phyloP scores from a whole-genome alignment of 2,113 vertebrate species.

The Thinocorus orbignyianus region DNA sequence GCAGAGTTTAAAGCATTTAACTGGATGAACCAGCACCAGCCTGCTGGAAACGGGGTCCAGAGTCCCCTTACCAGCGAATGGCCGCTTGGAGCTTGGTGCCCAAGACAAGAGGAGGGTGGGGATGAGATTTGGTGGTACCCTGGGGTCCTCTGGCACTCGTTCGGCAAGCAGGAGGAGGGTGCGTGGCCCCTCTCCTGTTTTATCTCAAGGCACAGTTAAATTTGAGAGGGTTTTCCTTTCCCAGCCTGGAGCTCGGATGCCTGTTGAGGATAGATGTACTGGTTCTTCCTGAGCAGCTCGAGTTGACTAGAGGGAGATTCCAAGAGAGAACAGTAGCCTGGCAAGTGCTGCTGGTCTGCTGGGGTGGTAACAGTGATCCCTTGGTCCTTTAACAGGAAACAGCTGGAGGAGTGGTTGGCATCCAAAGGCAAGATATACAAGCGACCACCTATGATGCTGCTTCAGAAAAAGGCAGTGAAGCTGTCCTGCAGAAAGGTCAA shows the following conservation, averaged over 20 bases:
- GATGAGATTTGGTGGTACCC: neutral
- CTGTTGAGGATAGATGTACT: neutral
- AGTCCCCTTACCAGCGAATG: fast-evolving
- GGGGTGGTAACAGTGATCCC: neutral
- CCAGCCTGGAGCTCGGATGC: neutral
- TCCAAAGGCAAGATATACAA: constrained; percentile 89
- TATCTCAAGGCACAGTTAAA: fast-evolving
- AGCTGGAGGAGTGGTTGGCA: constrained; percentile 87
- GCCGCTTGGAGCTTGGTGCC: neutral
- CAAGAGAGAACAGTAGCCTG: neutral
- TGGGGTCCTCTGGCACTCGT: fast-evolving
- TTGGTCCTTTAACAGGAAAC: constrained; percentile 72
- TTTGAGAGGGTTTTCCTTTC: neutral
- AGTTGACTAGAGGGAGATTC: neutral
- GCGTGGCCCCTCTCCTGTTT: neutral
- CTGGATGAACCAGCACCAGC: neutral
- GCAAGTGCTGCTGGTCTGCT: neutral
- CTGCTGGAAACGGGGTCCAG: neutral
- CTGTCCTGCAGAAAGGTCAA: constrained; percentile 72
- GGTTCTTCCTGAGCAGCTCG: neutral
- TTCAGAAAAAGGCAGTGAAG: constrained; percentile 49
- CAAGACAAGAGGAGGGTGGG: neutral
- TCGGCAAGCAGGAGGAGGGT: neutral
- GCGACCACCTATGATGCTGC: constrained; percentile 84
- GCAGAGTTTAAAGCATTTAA: neutral